A percentile compares a stretch with the other conserved stretches of the same genome.
phyloP scores from a whole-genome alignment of 1,140 invertebrate genomes.

The Pararge aegeria region DNA sequence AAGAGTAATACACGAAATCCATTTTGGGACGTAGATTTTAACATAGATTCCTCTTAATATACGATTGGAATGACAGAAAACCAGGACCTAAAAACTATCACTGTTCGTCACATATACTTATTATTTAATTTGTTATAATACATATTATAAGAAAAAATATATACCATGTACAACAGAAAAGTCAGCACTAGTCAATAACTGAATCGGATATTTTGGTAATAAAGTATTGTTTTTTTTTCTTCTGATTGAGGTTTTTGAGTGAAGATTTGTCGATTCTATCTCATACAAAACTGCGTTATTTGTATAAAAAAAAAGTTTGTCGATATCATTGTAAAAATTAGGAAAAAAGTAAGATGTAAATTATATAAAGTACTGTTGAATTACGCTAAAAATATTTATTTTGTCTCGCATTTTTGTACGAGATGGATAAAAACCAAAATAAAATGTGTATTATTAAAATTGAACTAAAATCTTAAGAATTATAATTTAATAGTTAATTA shows the following conservation, averaged over 20 bases:
- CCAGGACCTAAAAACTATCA: too few species aligned
- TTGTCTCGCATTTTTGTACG: conserved; percentile 1
- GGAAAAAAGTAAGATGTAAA: not conserved
- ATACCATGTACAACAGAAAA: too few species aligned
- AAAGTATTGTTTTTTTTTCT: not conserved
- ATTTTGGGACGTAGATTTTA: too few species aligned
- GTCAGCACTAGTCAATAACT: too few species aligned
- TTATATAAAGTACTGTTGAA: not conserved
- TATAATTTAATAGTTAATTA: not conserved
- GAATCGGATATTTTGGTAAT: too few species aligned
- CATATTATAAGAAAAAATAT: too few species aligned
- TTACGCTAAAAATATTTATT: not conserved
- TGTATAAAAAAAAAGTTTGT: not conserved
- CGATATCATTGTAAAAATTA: conserved; percentile 7
- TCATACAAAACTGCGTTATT: not conserved
- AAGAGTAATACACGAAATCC: too few species aligned
- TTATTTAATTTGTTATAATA: too few species aligned
- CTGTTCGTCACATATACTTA: too few species aligned
- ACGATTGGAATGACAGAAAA: too few species aligned
- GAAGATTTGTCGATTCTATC: not conserved
- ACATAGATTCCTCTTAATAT: too few species aligned
- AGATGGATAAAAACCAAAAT: not conserved
- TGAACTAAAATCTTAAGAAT: not conserved
- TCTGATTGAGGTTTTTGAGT: not conserved
- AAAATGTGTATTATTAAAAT: not conserved